Conservation (phyloP, 2,888 invertebrate species). For the Lucinisca nassula region DNA sequence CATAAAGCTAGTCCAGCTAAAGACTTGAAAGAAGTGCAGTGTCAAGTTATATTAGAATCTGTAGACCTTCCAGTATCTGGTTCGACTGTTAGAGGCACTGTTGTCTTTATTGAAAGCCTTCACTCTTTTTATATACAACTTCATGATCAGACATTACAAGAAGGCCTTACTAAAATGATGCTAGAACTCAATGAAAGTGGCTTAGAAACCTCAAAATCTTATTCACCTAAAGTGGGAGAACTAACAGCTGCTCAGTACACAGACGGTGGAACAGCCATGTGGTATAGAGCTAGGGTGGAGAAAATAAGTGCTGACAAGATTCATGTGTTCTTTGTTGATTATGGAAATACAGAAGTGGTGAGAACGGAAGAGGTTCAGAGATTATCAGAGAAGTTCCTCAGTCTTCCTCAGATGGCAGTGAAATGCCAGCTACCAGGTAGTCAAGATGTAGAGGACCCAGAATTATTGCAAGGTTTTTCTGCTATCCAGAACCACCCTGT, state of each 20-base stretch:
- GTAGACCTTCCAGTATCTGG: not conserved
- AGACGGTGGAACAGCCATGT: slow-evolving; percentile 4
- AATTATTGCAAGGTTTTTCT: not conserved
- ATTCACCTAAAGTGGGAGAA: slow-evolving; percentile 48
- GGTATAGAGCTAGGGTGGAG: slow-evolving; percentile 67
- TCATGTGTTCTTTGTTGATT: slow-evolving; percentile 84
- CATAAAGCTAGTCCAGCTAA: not conserved
- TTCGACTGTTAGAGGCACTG: not conserved
- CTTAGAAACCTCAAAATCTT: not conserved
- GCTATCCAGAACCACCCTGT: not conserved
- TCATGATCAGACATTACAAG: not conserved
- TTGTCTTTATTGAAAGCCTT: slow-evolving; percentile 22
- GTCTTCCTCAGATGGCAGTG: slow-evolving; percentile 54
- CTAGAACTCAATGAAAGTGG: slow-evolving; percentile 47
- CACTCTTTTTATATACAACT: slow-evolving; percentile 41
- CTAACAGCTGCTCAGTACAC: slow-evolving; percentile 55
- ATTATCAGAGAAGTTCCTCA: slow-evolving; percentile 47
- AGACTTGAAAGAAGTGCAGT: not conserved
- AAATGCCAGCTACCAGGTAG: slow-evolving; percentile 31
- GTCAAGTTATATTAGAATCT: not conserved
- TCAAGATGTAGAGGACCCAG: not conserved
- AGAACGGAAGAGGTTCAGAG: slow-evolving; percentile 90
- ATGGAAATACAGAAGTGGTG: slow-evolving; percentile 89
- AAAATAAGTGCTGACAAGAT: slow-evolving; percentile 64
- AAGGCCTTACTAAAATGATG: not conserved